Conservation (phyloP, 2,888 invertebrate species). For the Drymonia ruficornis region DNA sequence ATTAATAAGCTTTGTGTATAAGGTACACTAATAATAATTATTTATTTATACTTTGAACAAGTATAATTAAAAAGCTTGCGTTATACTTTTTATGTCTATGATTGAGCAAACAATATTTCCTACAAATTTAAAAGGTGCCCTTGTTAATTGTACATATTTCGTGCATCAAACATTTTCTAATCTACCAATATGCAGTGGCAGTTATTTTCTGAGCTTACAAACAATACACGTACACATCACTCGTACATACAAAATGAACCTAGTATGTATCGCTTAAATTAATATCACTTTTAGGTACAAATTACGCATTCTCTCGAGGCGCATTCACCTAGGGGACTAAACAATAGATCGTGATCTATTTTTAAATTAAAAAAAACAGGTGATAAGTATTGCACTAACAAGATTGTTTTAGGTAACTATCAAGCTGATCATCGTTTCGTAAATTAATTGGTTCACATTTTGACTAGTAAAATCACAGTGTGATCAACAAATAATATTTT, state of each 20-base stretch:
- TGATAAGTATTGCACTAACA: constrained; percentile 15
- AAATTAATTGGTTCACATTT: constrained; percentile 33
- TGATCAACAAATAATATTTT: constrained; percentile 26
- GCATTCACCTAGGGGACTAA: constrained; percentile 37
- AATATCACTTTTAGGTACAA: constrained; percentile 81
- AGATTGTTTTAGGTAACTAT: constrained; percentile 30
- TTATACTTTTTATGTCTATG: constrained; percentile 32
- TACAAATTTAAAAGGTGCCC: constrained; percentile 43
- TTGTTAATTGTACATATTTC: constrained; percentile 35
- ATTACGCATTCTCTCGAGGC: constrained; percentile 41
- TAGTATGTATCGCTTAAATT: constrained; percentile 76
- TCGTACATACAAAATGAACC: constrained; percentile 73
- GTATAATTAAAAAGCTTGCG: constrained; percentile 38
- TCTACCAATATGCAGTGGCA: constrained; percentile 58
- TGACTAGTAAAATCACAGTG: constrained; percentile 65
- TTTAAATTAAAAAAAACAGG: neutral
- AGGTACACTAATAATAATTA: constrained; percentile 2
- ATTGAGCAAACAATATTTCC: constrained; percentile 67
- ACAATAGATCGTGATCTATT: constrained; percentile 42
- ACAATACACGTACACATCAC: constrained; percentile 43
- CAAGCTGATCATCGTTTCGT: constrained; percentile 29
- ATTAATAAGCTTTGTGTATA: constrained; percentile 8
- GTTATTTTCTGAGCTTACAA: constrained; percentile 47
- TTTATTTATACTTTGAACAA: constrained; percentile 1
- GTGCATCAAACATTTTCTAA: constrained; percentile 53